phyloP scores from a whole-genome alignment of 2,888 invertebrate species.

The Mythimna vitellina region DNA sequence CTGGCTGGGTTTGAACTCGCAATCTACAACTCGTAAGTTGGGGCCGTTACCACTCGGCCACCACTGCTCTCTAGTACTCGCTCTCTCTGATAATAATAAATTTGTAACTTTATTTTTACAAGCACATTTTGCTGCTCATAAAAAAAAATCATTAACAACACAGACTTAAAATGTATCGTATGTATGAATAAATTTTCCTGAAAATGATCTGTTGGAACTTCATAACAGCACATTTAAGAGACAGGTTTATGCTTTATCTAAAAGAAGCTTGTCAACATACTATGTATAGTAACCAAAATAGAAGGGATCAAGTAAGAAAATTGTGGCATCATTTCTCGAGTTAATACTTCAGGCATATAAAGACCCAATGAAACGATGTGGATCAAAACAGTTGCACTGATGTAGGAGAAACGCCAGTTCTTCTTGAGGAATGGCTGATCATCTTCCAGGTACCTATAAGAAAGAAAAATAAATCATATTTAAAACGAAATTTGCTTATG shows the following conservation, averaged over 20 bases:
- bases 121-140: too few relatives aligned
- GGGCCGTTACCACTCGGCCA: too few relatives aligned
- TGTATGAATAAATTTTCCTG: too few relatives aligned
- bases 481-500: too few relatives aligned
- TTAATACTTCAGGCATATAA: conserved; percentile 46
- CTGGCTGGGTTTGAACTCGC: too few relatives aligned
- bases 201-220: too few relatives aligned
- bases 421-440: conserved; percentile 51
- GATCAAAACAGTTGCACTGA: conserved; percentile 46
- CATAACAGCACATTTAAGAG: not conserved
- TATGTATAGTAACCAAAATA: conserved; percentile 58
- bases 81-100: too few relatives aligned
- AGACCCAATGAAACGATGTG: conserved; percentile 40
- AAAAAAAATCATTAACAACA: too few relatives aligned
- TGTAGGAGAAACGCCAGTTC: conserved; percentile 63
- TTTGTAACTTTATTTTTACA: too few relatives aligned
- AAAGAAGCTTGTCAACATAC: conserved; percentile 41
- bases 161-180: not conserved
- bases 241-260: not conserved
- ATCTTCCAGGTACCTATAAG: conserved; percentile 47
- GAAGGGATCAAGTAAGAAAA: conserved; percentile 62
- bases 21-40: too few relatives aligned
- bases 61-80: too few relatives aligned
- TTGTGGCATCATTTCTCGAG: conserved; percentile 48
- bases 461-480: not conserved